Percentiles rank a stretch among this genome's conserved stretches.
Evolutionary conservation across 2,888 invertebrate species (phyloP).

Genomic region (Eristalinus aeneus): DNA sequence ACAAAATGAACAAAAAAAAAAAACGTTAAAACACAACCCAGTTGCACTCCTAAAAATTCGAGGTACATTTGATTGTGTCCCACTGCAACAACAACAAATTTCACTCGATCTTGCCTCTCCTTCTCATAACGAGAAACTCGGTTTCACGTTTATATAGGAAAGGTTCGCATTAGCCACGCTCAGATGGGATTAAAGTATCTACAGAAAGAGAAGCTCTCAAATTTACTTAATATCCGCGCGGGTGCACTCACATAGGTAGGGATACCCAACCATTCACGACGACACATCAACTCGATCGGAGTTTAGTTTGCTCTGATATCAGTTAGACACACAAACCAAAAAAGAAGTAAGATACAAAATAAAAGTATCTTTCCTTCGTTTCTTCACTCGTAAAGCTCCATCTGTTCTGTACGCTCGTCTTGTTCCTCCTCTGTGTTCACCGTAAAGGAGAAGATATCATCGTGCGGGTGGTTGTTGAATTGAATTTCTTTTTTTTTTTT

Average conservation of each 20-base stretch:
- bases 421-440: constrained; percentile 26
- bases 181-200: constrained; percentile 71
- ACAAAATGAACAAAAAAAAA: too few relatives aligned
- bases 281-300: constrained; percentile 49
- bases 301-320: constrained; percentile 67
- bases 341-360: neutral
- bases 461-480: constrained; percentile 68
- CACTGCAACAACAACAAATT: constrained; percentile 7
- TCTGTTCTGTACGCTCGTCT: constrained; percentile 60
- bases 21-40: neutral
- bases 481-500: constrained; percentile 30
- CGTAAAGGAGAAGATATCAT: constrained; percentile 67
- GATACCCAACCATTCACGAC: constrained; percentile 35
- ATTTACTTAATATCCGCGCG: constrained; percentile 67
- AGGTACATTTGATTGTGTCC: constrained; percentile 18
- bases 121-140: constrained; percentile 68
- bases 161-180: constrained; percentile 67
- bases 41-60: constrained; percentile 11
- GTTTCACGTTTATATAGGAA: constrained; percentile 70
- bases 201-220: constrained; percentile 70
- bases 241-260: constrained; percentile 34
- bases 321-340: constrained; percentile 44
- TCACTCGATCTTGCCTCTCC: constrained; percentile 45
- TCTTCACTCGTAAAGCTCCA: constrained; percentile 68
- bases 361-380: constrained; percentile 63